A percentile compares a stretch with the other conserved stretches of the same genome.
Evolutionary conservation across 2,797 vertebrate species (phyloP).

Genomic region (Onychomys arenicola): DNA sequence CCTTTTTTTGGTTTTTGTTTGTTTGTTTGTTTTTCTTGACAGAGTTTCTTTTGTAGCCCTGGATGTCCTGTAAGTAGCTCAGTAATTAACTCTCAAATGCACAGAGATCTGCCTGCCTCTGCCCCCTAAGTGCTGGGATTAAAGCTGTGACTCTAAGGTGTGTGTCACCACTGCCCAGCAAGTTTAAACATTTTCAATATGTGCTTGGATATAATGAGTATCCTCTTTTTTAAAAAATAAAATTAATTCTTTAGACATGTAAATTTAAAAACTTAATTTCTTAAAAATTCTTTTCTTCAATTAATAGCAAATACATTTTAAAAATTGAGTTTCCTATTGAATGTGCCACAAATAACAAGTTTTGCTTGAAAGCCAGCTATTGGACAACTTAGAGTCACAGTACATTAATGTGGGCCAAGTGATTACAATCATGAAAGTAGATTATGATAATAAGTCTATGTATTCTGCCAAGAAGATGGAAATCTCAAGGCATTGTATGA

Average conservation of each 20-base stretch:
- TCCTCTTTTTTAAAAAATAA: background rate
- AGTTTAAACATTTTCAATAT: background rate
- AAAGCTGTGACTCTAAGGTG: too few relatives aligned
- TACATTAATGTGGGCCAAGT: background rate
- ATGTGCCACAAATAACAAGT: background rate
- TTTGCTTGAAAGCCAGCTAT: background rate
- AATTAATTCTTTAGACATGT: background rate
- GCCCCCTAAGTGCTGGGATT: background rate
- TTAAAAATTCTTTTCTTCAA: background rate
- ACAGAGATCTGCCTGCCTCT: background rate
- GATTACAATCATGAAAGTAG: background rate
- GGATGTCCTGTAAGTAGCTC: background rate
- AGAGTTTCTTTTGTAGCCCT: background rate
- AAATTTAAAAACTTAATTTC: background rate
- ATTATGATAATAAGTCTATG: background rate
- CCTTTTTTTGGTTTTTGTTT: too few relatives aligned
- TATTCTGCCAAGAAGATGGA: background rate
- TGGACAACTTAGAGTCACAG: background rate
- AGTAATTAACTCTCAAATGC: background rate
- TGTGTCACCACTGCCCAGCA: too few relatives aligned
- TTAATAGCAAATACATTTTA: background rate
- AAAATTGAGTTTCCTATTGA: background rate
- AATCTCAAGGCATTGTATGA: background rate
- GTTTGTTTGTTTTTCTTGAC: background rate
- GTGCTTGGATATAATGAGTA: background rate